A percentile compares a stretch with the other conserved stretches of the same genome.
Conservation (phyloP, 1,140 invertebrate genomes). For the Tribolium madens region DNA sequence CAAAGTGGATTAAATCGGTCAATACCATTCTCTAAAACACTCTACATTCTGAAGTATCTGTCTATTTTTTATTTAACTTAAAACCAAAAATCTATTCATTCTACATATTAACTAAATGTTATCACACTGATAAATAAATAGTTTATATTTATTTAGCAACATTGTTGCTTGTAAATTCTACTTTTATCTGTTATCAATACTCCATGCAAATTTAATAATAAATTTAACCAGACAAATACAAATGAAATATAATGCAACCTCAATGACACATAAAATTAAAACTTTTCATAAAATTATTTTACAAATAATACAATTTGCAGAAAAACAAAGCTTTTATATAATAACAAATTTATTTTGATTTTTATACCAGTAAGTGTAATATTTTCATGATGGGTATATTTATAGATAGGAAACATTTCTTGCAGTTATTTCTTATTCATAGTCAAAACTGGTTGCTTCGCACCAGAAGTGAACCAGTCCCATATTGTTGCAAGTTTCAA, state of each 20-base stretch:
- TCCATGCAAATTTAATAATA: background rate
- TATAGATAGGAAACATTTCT: too few relatives aligned
- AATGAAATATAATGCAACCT: background rate
- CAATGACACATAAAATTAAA: background rate
- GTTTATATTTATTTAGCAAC: background rate
- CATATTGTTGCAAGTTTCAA: too few relatives aligned
- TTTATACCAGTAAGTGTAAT: too few relatives aligned
- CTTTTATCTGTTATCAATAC: background rate
- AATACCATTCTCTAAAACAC: background rate
- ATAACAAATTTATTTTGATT: too few relatives aligned
- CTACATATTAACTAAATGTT: background rate
- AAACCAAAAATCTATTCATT: background rate
- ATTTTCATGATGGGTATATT: too few relatives aligned
- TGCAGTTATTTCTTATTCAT: too few relatives aligned
- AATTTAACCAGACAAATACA: background rate
- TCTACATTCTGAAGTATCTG: background rate
- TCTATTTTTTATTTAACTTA: background rate
- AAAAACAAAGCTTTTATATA: too few relatives aligned
- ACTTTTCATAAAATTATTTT: too few relatives aligned
- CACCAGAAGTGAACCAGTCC: too few relatives aligned
- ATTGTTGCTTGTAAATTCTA: background rate
- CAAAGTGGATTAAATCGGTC: background rate
- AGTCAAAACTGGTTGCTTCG: too few relatives aligned
- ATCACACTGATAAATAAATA: background rate
- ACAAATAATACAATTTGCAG: too few relatives aligned